Base-by-base conservation (phyloP, 2,113 vertebrate genomes). In the Salvator merianae region DNA sequence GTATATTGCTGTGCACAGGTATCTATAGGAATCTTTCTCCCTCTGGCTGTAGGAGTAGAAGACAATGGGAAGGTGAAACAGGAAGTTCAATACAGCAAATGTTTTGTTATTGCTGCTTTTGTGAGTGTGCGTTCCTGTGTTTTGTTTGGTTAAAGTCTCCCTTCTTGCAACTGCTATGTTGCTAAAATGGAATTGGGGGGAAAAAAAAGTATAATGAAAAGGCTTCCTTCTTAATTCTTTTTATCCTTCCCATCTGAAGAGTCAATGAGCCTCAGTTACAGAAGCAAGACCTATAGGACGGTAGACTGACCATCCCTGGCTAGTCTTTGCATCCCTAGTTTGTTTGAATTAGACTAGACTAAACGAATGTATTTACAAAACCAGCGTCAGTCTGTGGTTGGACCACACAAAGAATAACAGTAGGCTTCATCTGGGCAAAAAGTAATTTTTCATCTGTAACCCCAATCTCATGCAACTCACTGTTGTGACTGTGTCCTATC, bases 161-260 rank as follows among this genome's bases (percentile, higher is more conserved):
- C 91, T n/a, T 94, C 88, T 90, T 80, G 90, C 91, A 93, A 79
- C 90, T 87, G 89, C 82, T 70, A 75, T 88, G 88, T 84, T 87
- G 91, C 91, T 93, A 92, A 94, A n/a, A 94, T 89, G 92, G 90
- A 93, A 93, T 91, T n/a, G n/a, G n/a, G n/a, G 72, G 87, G 79
- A 43, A 79, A 84, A 86, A 68, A 86, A 85, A 90, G 53, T 47
- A 79, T 72, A 94, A 94, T 85, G 89, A 89, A 87, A 87, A 84
- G 83, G 85, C 89, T 93, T 92, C 83, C 66, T 63, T 92, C 88
- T 89, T 93, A 89, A 88, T 90, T 94, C 90, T 93, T 93, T 94
- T 93, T 94, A 84, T 94, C 78, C 91, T 89, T 93, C 94, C 92
- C 91, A 91, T 90, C 88, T 89, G 89, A 85, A 91, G 93, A 94